Evolutionary conservation across 2,113 vertebrate genomes (phyloP), one percentile per base, ranked within the genome.

Genomic region (Nettapus auritus): DNA sequence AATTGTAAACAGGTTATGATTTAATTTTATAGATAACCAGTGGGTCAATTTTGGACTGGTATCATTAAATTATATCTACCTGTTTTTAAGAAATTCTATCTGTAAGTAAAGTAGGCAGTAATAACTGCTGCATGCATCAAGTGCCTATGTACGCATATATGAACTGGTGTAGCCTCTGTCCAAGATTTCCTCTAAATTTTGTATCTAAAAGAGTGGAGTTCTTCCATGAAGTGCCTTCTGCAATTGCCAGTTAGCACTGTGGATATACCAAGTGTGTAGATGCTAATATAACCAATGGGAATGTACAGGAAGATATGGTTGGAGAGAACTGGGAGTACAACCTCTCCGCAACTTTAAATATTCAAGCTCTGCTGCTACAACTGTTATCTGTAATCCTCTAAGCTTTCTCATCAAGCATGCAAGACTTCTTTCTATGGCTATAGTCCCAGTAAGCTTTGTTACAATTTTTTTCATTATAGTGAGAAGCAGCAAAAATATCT

Each of bases 401-500:
- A 52, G 17, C 16, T 46, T 89, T 44, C 5, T 2, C 50, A 28
- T 7, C 29, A 21, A 40, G 20, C 23, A 23, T 31, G 36, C 3
- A 74, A 38, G 14, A 67, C 70, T 82, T 59, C 8, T 74, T 83
- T n/a, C 46, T 20, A 36, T 31, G 22, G 8, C 14, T 83, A 4
- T 34, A 34, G 25, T 82, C 53, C 15, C 42, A 77, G 21, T 22
- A 80, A 81, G 20, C 26, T 66, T 85, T 6, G 3, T 22, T 50
- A 55, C 13, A 44, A 7, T 74, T n/a, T 52, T 7, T 74, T 88
- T 44, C 36, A 70, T 84, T 42, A 6, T 40, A 75, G 19, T 83
- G 55, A 94, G 70, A 95, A 69, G 15, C 28, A 81, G 40, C 48
- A 88, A 91, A 91, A 87, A 80, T 20, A 70, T 53, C 79, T 76